Base-by-base conservation (phyloP, 1,140 invertebrate species). In the Manduca sexta region DNA sequence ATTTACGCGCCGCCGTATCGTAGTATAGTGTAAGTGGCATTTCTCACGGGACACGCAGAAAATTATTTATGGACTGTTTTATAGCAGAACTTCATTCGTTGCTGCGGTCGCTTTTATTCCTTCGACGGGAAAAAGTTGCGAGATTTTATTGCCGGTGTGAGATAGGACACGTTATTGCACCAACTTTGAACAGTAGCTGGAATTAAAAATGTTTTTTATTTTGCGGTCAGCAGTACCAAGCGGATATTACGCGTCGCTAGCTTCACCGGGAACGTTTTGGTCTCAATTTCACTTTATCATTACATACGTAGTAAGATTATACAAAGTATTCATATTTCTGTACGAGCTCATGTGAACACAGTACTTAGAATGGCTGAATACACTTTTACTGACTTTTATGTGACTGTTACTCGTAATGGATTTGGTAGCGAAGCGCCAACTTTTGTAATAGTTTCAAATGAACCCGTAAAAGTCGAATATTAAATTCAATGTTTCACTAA, bases 11-110 rank as follows among this genome's bases (percentile, higher is more conserved):
- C n/a, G 60, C 16, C 41, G 21, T 42, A 12, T 57, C 52, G 52
- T 60, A 55, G 49, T 70, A 65, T 66, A 64, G 45, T 50, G 43
- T 72, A 76, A 79, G 68, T 80, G 72, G 74, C 60, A 74, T 56
- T 74, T 78, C 77, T 74, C 72, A 69, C 59, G 69, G 76, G 74
- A 64, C 67, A 73, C 64, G 64, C 61, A 66, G 69, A 83, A 49
- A 73, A 85, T 81, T 79, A 85, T 85, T 85, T 85, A 85, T 83
- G 78, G 70, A 60, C 65, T 77, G 64, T 74, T 85, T 85, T 85
- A 85, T 85, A 81, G 78, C 79, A 73, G 69, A 85, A 85, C 74
- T 85, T 83, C 77, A 83, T 78, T 80, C 78, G 67, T 72, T 76
- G 66, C 73, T 79, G 79, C 69, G 76, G 79, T 82, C 72, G 74